A percentile compares a stretch with the other conserved stretches of the same genome.
Evolutionary conservation across 2,888 invertebrate species (phyloP).

Genomic region (Cataglyphis livida): DNA sequence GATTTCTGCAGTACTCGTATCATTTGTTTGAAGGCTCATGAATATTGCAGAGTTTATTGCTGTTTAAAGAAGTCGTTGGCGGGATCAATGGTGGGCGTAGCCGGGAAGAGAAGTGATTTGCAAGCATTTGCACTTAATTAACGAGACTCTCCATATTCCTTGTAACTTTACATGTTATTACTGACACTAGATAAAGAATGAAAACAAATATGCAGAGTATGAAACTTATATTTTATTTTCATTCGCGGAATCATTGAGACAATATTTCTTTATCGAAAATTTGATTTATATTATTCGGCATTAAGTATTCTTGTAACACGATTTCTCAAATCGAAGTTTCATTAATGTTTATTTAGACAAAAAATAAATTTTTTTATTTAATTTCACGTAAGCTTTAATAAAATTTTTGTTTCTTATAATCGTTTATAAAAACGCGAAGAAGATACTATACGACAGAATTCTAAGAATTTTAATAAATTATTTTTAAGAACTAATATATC

Average conservation of each 20-base stretch:
- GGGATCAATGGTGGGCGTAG: conserved; percentile 10
- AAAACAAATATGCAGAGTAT: neutral
- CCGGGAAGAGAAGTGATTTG: neutral
- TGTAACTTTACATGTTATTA: conserved; percentile 8
- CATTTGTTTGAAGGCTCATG: neutral
- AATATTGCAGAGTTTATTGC: neutral
- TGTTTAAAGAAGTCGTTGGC: neutral
- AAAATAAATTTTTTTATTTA: neutral
- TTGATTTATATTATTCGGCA: neutral
- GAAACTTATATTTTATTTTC: neutral
- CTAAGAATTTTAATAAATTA: neutral
- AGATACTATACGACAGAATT: neutral
- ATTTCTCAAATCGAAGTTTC: neutral
- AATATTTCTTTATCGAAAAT: neutral
- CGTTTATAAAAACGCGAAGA: neutral
- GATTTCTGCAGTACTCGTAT: conserved; percentile 5
- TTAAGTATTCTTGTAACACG: neutral
- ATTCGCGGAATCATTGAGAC: neutral
- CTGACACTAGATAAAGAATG: neutral
- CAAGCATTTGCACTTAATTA: neutral
- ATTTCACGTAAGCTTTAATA: neutral
- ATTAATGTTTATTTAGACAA: neutral
- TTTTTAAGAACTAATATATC: neutral
- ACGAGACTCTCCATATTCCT: neutral
- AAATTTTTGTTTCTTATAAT: neutral